phyloP scores from a whole-genome alignment of 2,888 invertebrate genomes.

The Volucella inflata region DNA sequence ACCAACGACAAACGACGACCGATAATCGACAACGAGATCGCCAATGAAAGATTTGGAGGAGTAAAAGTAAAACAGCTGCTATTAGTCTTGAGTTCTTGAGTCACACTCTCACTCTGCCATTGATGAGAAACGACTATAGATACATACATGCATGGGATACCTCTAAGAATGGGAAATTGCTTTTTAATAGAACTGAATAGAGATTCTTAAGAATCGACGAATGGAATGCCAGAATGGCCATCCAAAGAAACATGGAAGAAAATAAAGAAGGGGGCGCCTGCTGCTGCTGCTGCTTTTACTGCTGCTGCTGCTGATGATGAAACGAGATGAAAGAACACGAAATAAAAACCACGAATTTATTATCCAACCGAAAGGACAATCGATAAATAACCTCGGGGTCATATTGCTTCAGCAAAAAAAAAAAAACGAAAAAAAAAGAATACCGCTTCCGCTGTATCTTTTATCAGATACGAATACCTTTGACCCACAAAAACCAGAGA shows the following conservation, averaged over 20 bases:
- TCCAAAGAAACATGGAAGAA: too few species aligned
- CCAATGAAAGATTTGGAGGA: constrained; percentile 70
- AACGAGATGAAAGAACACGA: constrained; percentile 11
- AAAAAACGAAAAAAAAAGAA: constrained; percentile 64
- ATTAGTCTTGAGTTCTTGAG: constrained; percentile 56
- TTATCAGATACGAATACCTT: constrained; percentile 65
- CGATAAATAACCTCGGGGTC: constrained; percentile 71
- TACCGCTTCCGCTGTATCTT: constrained; percentile 72
- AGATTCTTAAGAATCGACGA: constrained; percentile 54
- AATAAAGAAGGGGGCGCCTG: constrained; percentile 61
- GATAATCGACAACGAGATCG: constrained; percentile 54
- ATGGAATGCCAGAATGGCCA: neutral
- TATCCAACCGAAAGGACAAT: constrained; percentile 67
- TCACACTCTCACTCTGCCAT: constrained; percentile 51
- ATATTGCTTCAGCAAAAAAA: constrained; percentile 68
- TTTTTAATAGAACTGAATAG: constrained; percentile 66
- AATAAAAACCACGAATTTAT: constrained; percentile 75
- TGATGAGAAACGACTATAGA: constrained; percentile 30
- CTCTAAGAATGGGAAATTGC: constrained; percentile 61
- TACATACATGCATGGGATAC: constrained; percentile 2
- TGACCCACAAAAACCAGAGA: constrained; percentile 60
- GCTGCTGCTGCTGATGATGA: constrained; percentile 22
- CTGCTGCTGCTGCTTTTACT: too few species aligned
- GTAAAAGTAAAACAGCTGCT: constrained; percentile 72
- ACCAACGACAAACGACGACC: neutral